Base-by-base conservation (phyloP, 2,113 vertebrate species). In the Anoplopoma fimbria region DNA sequence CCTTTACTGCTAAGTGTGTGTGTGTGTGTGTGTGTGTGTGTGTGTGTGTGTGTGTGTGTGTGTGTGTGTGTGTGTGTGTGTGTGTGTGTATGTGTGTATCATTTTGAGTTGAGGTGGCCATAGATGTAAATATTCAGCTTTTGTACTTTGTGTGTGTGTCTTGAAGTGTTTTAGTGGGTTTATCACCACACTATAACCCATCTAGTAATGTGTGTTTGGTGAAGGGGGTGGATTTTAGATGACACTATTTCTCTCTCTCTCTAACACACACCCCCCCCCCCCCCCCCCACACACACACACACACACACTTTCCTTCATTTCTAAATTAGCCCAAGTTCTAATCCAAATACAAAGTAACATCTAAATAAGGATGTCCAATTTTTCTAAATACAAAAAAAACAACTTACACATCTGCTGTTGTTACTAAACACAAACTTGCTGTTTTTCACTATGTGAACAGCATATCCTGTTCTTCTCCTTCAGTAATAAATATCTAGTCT, bases 401-500 rank as follows among this genome's bases (percentile, higher is more conserved):
- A 40, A 38, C 31, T 4, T 38, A 5, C 29, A 40, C 9, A 64
- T 9, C 2, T 25, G 25, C 53, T 77, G 34, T 42, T 71, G 23
- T 72, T 53, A 4, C 58, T 17, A 34, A 29, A 60, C 49, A 33
- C 13, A 64, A 75, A 62, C 53, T 6, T 57, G 21, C 3, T 42
- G 23, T 15, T 10, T 60, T 38, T 72, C n/a, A 0, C 19, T 76
- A 1, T 53, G 13, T 49, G 23, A 53, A 1, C 47, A 1, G 13
- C n/a, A 31, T 9, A 4, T 67, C 31, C 13, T 42, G n/a, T 57
- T 82, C 53, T 58, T 63, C 55, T 58, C 25, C 27, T 47, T 13
- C 23, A 25, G 31, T 75, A 53, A 72, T 77, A 88, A 85, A 88
- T 75, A 81, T 89, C 67, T 83, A 79, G 76, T 90, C 74, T 49